Evolutionary conservation across 2,888 invertebrate species (phyloP), one percentile per base, ranked within the genome.

Genomic region (Chrysodeixis includens): DNA sequence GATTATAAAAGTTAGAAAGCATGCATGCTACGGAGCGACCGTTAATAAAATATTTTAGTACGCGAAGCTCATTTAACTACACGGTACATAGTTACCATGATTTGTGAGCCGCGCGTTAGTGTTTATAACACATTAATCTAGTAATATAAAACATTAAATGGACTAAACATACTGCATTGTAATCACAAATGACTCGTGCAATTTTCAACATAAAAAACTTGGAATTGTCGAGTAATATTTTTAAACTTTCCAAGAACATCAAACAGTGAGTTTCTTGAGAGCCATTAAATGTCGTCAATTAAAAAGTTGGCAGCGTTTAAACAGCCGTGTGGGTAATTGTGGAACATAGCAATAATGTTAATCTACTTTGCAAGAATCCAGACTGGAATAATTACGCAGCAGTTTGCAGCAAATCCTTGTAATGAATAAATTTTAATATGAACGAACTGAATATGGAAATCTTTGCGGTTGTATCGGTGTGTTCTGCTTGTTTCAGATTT

Each of bases 301-400:
- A 74, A 78, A 76, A 80, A 80, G 74, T 80, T 80, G 80, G 80
- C 74, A 71, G 35, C 63, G 62, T 63, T 71, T 53, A 66, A 71
- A 69, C 66, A 71, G 59, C 65, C 78, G 68, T 76, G 69, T 71
- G 69, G 76, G 66, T 74, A 76, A 78, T 71, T 78, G 71, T 76
- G 66, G 74, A 71, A 66, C 70, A 67, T 67, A 58, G 74, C 56
- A 79, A 76, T 78, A 78, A 80, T 60, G 66, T 71, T 68, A 66
- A 69, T 66, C 35, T 79, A 69, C 74, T 80, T 78, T 69, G 69
- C 74, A 74, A 80, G 71, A 78, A 71, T 67, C 58, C 74, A 67
- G 78, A 66, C 76, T 67, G 61, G 69, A 69, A 71, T 78, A 76
- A 78, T 78, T 71, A 71, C 62, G 62, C 59, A 55, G 73, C 63